Conservation (phyloP, 1,140 invertebrate genomes). For the Proales similis region DNA sequence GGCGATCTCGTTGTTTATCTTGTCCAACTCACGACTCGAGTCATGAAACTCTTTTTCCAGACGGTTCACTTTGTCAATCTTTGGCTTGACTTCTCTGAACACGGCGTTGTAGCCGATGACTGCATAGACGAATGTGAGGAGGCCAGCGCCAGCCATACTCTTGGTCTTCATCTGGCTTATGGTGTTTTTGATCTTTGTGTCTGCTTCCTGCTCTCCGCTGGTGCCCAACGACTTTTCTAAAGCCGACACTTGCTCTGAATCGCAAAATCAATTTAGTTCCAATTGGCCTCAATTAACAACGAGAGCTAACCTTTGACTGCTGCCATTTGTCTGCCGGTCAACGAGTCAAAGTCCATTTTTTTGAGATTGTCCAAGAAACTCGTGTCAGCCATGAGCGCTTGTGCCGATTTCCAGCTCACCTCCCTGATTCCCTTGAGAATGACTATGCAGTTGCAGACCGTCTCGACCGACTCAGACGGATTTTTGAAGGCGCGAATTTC, state of each 20-base stretch:
- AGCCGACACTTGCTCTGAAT: background rate
- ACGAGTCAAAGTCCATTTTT: constrained; percentile 74
- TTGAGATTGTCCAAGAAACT: constrained; percentile 69
- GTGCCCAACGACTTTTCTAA: background rate
- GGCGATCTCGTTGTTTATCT: constrained; percentile 66
- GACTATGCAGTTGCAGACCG: constrained; percentile 76
- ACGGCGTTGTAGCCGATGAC: constrained; percentile 76
- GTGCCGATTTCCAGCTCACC: constrained; percentile 77
- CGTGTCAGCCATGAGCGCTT: constrained; percentile 79
- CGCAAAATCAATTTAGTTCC: no score
- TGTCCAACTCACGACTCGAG: constrained; percentile 64
- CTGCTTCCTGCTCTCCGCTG: no score
- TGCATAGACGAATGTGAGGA: constrained; percentile 74
- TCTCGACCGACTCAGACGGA: constrained; percentile 75
- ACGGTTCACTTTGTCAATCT: constrained; percentile 66
- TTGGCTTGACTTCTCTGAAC: constrained; percentile 75
- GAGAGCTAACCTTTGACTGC: constrained; percentile 6
- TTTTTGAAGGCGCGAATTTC: constrained; percentile 81
- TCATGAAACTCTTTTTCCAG: constrained; percentile 61
- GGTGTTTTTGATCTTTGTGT: no score
- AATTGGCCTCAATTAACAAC: no score
- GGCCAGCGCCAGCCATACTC: constrained; percentile 67
- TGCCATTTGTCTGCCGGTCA: constrained; percentile 54
- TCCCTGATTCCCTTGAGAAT: constrained; percentile 73
- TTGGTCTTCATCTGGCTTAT: constrained; percentile 51